Conservation (phyloP, 1,140 invertebrate species). For the Pogonomyrmex barbatus region DNA sequence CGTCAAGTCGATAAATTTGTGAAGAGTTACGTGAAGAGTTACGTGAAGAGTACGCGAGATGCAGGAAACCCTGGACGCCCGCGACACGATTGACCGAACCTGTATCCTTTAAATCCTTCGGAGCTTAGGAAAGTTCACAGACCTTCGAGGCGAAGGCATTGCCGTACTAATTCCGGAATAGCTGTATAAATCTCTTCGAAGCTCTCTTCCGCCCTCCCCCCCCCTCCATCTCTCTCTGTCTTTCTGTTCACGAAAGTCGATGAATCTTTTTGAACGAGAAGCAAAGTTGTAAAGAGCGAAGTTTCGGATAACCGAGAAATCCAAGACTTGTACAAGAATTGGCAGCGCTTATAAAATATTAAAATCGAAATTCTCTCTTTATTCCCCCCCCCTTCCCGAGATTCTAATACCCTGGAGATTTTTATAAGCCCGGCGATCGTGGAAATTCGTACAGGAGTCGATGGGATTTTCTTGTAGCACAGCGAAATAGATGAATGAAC, state of each 20-base stretch:
- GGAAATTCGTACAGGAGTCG: neutral
- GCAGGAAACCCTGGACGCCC: neutral
- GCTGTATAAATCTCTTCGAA: constrained; percentile 9
- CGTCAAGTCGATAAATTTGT: constrained; percentile 33
- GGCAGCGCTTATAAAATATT: constrained; percentile 22
- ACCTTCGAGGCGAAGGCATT: neutral
- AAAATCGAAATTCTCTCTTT: neutral
- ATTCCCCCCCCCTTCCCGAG: too few relatives aligned
- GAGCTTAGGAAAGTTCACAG: constrained; percentile 2
- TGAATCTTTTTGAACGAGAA: constrained; percentile 4
- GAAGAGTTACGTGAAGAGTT: neutral
- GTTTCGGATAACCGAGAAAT: neutral
- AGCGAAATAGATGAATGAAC: constrained; percentile 31
- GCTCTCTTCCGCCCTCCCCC: neutral
- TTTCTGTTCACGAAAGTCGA: neutral
- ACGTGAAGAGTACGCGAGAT: neutral
- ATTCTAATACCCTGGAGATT: neutral
- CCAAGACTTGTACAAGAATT: constrained; percentile 12
- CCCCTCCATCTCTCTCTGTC: neutral
- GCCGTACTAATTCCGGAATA: constrained; percentile 12
- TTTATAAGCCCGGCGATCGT: neutral
- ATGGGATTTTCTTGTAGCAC: neutral
- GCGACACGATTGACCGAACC: neutral
- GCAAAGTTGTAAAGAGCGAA: neutral
- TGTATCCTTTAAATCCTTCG: neutral